These are phyloP conservation scores for Caenorhabditis imperialis DNA, from an alignment of 2,888 invertebrate species.

Conservation along the genomic window DNA sequence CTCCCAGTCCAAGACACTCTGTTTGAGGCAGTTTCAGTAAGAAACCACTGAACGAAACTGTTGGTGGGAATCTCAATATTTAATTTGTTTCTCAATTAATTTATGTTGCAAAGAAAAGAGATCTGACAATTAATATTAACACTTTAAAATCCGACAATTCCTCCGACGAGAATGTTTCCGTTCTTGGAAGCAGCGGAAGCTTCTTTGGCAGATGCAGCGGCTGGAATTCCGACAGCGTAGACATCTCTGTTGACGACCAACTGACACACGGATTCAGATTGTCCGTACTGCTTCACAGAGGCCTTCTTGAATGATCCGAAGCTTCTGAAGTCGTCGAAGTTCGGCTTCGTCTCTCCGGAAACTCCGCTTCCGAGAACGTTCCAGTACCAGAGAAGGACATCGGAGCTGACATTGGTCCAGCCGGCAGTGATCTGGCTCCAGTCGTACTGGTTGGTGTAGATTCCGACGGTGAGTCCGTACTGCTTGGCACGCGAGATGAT, in stretches of 20 bases:
- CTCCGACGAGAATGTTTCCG: slow-evolving; percentile 30
- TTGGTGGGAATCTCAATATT: too few relatives aligned
- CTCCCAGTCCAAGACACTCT: background rate
- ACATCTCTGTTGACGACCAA: slow-evolving; percentile 50
- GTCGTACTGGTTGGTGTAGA: slow-evolving; percentile 56
- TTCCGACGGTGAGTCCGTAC: slow-evolving; percentile 50
- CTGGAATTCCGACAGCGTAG: slow-evolving; percentile 51
- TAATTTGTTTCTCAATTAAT: too few relatives aligned
- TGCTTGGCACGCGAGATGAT: slow-evolving; percentile 48
- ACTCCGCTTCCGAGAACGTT: slow-evolving; percentile 49
- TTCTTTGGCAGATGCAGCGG: slow-evolving; percentile 7
- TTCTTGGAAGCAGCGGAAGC: background rate
- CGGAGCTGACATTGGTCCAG: slow-evolving; percentile 44
- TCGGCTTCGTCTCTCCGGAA: slow-evolving; percentile 52
- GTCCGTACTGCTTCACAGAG: slow-evolving; percentile 55
- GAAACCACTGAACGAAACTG: too few relatives aligned
- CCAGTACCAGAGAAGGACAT: slow-evolving; percentile 60
- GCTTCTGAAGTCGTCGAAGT: slow-evolving; percentile 52
- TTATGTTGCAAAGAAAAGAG: slow-evolving; percentile 3
- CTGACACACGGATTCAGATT: slow-evolving; percentile 44
- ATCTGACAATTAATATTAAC: slow-evolving; percentile 10
- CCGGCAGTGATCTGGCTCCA: slow-evolving; percentile 56
- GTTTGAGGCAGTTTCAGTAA: background rate
- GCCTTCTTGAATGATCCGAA: slow-evolving; percentile 52
- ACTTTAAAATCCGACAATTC: slow-evolving; percentile 28